Evolutionary conservation across 1,140 invertebrate genomes (phyloP).

Genomic region (Eurosta solidaginis): DNA sequence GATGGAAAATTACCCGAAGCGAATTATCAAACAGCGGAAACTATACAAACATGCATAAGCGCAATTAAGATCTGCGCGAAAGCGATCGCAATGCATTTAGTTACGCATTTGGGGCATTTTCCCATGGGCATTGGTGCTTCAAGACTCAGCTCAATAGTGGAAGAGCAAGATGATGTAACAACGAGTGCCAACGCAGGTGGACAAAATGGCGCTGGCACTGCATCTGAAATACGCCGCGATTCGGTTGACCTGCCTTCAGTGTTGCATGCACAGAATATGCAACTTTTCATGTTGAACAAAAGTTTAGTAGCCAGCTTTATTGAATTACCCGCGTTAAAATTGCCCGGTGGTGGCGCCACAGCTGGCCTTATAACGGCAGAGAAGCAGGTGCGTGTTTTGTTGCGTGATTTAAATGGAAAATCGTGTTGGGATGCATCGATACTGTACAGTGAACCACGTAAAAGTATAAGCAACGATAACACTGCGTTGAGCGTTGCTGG

Average conservation of each 20-base stretch:
- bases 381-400: conserved; percentile 80
- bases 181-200: neutral
- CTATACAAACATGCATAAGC: conserved; percentile 60
- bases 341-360: conserved; percentile 83
- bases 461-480: conserved; percentile 28
- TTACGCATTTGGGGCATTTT: conserved; percentile 88
- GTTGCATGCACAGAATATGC: conserved; percentile 82
- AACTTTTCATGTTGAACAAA: conserved; percentile 85
- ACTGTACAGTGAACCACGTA: conserved; percentile 75
- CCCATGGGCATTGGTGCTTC: conserved; percentile 87
- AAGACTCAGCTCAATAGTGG: conserved; percentile 75
- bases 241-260: conserved; percentile 51
- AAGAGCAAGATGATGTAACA: conserved; percentile 86
- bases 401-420: conserved; percentile 94
- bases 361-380: conserved; percentile 70
- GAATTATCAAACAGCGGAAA: conserved; percentile 60
- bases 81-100: conserved; percentile 77
- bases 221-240: conserved; percentile 43
- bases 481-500: neutral
- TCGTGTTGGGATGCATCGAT: conserved; percentile 95
- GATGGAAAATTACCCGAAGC: conserved; percentile 56
- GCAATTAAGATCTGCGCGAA: conserved; percentile 71
- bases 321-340: conserved; percentile 86
- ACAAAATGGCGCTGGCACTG: conserved; percentile 33
- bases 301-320: conserved; percentile 86